phyloP scores from a whole-genome alignment of 1,140 invertebrate species.

The Caenorhabditis tropicalis region DNA sequence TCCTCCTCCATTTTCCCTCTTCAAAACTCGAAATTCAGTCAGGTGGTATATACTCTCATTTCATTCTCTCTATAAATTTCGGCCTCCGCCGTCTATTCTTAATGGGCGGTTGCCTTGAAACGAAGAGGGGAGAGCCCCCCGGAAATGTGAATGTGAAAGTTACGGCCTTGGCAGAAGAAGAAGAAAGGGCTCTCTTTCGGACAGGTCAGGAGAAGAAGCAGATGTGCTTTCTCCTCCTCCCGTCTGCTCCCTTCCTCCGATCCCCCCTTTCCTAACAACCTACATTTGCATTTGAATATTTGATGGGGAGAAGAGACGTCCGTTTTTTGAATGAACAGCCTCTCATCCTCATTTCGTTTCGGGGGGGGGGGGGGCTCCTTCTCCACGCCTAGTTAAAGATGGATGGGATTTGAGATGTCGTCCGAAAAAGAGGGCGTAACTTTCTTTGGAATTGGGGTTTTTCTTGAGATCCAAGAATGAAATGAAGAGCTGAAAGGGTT shows the following conservation, averaged over 20 bases:
- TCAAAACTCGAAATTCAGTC: not conserved
- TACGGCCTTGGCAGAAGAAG: not conserved
- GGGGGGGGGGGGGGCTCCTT: no score
- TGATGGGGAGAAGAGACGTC: not conserved
- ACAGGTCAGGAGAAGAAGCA: slow-evolving; percentile 38
- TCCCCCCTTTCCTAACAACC: not conserved
- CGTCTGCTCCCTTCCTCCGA: not conserved
- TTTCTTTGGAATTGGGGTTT: no score
- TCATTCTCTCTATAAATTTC: not conserved
- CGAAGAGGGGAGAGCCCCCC: not conserved
- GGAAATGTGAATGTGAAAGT: slow-evolving; percentile 28
- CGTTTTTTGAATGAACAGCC: no score
- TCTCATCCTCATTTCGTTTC: no score
- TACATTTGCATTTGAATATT: slow-evolving; percentile 3
- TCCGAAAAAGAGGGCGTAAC: no score
- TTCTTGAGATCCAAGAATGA: no score
- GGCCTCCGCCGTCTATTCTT: not conserved
- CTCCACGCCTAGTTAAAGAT: no score
- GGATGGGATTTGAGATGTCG: no score
- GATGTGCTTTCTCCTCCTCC: not conserved
- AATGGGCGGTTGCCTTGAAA: not conserved
- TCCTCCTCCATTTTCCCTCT: no score
- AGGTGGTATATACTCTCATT: not conserved
- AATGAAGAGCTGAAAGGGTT: no score
- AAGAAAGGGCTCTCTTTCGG: not conserved